phyloP scores from a whole-genome alignment of 2,113 vertebrate genomes.

The Istiophorus platypterus region DNA sequence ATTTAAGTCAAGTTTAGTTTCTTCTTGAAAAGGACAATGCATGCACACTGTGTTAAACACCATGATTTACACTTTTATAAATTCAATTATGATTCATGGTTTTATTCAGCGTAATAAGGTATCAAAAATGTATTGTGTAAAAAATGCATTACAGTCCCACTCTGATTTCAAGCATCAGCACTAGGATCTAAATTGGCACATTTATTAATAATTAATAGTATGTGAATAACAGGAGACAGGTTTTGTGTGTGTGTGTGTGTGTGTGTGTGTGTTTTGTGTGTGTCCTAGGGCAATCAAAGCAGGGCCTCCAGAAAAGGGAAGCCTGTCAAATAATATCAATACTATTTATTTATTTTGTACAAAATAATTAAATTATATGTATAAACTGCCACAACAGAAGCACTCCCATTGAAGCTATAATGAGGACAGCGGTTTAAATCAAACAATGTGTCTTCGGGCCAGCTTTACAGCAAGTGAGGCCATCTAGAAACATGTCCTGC shows the following conservation, averaged over 20 bases:
- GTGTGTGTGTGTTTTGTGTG: not conserved
- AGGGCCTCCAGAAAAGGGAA: slow-evolving; percentile 21
- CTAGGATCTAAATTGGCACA: not conserved
- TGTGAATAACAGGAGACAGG: slow-evolving; percentile 15
- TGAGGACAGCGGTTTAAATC: slow-evolving; percentile 66
- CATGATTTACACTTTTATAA: not conserved
- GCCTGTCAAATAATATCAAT: slow-evolving; percentile 45
- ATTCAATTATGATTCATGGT: slow-evolving; percentile 30
- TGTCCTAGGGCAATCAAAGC: slow-evolving; percentile 22
- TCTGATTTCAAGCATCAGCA: slow-evolving; percentile 12
- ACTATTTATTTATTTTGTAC: slow-evolving; percentile 49
- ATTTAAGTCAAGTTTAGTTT: not conserved
- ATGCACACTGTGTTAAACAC: not conserved
- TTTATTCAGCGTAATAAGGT: slow-evolving; percentile 7
- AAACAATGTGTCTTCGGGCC: slow-evolving; percentile 63
- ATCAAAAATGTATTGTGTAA: slow-evolving; percentile 22
- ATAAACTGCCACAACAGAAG: slow-evolving; percentile 49
- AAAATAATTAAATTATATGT: slow-evolving; percentile 46
- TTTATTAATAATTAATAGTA: slow-evolving; percentile 36
- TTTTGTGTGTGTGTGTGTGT: slow-evolving; percentile 11
- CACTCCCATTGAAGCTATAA: slow-evolving; percentile 50
- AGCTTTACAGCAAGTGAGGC: slow-evolving; percentile 65
- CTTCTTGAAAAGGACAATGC: not conserved
- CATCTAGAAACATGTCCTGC: slow-evolving; percentile 78
- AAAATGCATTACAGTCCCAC: not conserved